These are phyloP conservation scores for Chrysopa pallens DNA, from an alignment of 1,140 invertebrate genomes.

Conservation along the genomic window DNA sequence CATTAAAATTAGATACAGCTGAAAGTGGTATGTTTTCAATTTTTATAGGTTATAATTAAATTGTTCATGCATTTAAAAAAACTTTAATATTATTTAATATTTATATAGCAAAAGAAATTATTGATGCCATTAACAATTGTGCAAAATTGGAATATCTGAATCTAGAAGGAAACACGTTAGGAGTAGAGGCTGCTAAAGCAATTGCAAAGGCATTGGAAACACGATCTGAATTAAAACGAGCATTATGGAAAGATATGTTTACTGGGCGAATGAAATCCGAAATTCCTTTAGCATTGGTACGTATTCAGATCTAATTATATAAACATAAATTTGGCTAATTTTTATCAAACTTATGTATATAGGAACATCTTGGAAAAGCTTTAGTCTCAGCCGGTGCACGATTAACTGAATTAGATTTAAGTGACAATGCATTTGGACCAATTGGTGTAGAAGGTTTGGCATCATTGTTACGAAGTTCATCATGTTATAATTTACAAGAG, in stretches of 20 bases:
- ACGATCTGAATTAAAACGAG: constrained; percentile 60
- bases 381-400: constrained; percentile 61
- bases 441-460: constrained; percentile 82
- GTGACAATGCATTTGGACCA: constrained; percentile 97
- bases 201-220: constrained; percentile 63
- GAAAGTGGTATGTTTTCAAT: constrained; percentile 37
- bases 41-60: constrained; percentile 4
- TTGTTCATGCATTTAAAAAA: constrained; percentile 4
- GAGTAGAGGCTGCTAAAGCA: constrained; percentile 67
- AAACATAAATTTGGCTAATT: background rate
- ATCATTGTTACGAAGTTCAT: constrained; percentile 62
- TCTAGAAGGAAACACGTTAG: constrained; percentile 85
- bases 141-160: constrained; percentile 49
- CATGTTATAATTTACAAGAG: constrained; percentile 68
- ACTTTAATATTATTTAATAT: constrained; percentile 3
- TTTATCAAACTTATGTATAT: constrained; percentile 10
- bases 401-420: constrained; percentile 78
- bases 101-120: constrained; percentile 38
- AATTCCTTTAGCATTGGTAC: constrained; percentile 77
- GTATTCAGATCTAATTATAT: constrained; percentile 4
- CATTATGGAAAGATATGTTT: constrained; percentile 93
- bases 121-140: constrained; percentile 42
- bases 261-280: constrained; percentile 86
- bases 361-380: constrained; percentile 62
- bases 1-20: constrained; percentile 42